Evolutionary conservation across 2,888 invertebrate species (phyloP).

Genomic region (Drosophila paucipuncta): DNA sequence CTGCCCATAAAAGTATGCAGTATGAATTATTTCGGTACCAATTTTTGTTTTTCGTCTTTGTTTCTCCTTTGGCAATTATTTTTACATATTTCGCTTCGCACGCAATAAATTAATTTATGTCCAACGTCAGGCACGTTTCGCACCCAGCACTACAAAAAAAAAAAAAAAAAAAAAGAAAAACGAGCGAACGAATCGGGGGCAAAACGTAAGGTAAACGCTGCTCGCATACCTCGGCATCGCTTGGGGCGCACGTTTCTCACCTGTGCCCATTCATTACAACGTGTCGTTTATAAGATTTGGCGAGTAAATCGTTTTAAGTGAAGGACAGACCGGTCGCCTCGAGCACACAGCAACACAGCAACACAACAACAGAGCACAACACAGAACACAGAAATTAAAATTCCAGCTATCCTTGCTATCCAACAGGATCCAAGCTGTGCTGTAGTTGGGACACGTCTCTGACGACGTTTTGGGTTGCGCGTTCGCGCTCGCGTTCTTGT

Average conservation of each 20-base stretch:
- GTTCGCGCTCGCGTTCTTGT: slow-evolving; percentile 25
- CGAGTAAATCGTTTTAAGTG: slow-evolving; percentile 80
- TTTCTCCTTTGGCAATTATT: slow-evolving; percentile 34
- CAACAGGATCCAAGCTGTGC: slow-evolving; percentile 24
- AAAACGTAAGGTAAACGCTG: background rate
- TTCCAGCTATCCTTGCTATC: slow-evolving; percentile 50
- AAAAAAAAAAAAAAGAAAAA: background rate
- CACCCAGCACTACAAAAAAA: slow-evolving; percentile 41
- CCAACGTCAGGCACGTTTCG: slow-evolving; percentile 75
- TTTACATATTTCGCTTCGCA: slow-evolving; percentile 72
- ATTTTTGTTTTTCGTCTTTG: slow-evolving; percentile 32
- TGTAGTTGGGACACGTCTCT: slow-evolving; percentile 41
- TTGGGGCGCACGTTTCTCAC: slow-evolving; percentile 74
- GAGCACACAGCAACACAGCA: slow-evolving; percentile 9
- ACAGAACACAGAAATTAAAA: slow-evolving; percentile 72
- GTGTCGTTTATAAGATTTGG: slow-evolving; percentile 73
- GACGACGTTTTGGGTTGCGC: background rate
- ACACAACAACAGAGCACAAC: background rate
- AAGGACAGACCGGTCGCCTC: slow-evolving; percentile 13
- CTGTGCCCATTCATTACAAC: slow-evolving; percentile 74
- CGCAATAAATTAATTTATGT: slow-evolving; percentile 83
- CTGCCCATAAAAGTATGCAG: slow-evolving; percentile 63
- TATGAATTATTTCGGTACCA: slow-evolving; percentile 71
- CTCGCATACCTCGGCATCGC: slow-evolving; percentile 2
- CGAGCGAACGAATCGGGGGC: background rate